Evolutionary conservation across 2,888 invertebrate genomes (phyloP), one percentile per base, ranked within the genome.

Genomic region (Ernsta delagoae): DNA sequence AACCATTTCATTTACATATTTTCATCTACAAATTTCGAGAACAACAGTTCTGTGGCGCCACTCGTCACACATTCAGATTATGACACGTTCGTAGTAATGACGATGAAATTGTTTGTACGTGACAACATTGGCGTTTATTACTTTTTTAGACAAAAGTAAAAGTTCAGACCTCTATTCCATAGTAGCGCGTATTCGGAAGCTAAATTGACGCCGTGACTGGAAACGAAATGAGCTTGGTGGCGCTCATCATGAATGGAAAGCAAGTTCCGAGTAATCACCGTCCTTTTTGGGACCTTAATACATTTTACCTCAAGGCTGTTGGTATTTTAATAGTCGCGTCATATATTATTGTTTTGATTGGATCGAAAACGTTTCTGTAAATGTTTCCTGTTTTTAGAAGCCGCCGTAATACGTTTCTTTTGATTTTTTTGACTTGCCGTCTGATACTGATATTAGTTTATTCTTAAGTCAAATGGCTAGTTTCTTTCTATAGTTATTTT

Each of bases 41-140:
- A 67, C 86, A 88, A 89, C 88, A 88, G 89, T 87, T 86, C 81
- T 83, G 79, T 87, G 92, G 93, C 92, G 92, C 92, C 92, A 88
- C 77, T 84, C 80, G 76, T 77, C 83, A 86, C 61, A 56, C 60
- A 53, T 41, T 12, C 84, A 82, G 87, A 89, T 88, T 89, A 87
- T 87, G 80, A 85, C 92, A 92, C 92, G 90, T 92, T 78, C 83
- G 50, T 71, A 71, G 77, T 92, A 93, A 92, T 92, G 90, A 90
- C 83, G 81, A 79, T 83, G 82, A 88, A 91, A 92, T 91, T 87
- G 85, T 84, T 76, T 72, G 80, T 86, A 93, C 92, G 92, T 93
- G 92, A 90, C 80, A 77, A 70, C 78, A 79, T 80, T 77, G 71
- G 72, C 74, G 76, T 75, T 73, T 76, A 76, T 77, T 77, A 80